Evolutionary conservation across 2,797 vertebrate genomes (phyloP), one percentile per base, ranked within the genome.

Genomic region (Thamnophis elegans): DNA sequence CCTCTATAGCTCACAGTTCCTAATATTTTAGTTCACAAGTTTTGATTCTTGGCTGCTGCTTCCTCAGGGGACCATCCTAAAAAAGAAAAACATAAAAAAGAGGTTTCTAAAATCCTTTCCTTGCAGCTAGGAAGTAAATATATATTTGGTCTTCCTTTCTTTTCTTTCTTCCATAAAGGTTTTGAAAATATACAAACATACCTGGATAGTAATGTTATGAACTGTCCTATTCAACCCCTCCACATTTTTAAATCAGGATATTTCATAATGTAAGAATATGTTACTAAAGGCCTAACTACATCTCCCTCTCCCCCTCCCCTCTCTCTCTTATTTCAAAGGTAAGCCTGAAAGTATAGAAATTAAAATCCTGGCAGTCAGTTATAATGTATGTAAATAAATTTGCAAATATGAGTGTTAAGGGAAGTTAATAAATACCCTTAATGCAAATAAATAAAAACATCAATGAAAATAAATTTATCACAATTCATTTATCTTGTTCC

Each of bases 21-120:
- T 89, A 85, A 42, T 59, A 5, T 32, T 92, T 91, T 28, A 10
- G 36, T 51, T 36, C 14, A 87, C 20, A 94, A 26, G 89, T 94
- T 92, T 5, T 87, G 88, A 0, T 90, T 94, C 91, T 65, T 88
- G 1, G 42, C 42, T 94, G 18, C 1, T 85, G 47, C 16, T 36
- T 5, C 62, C 92, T 92, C 2, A 59, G 28, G 16, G 90, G 6
- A 89, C 10, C 47, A 93, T 85, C 90, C 58, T 53, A 85, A 87
- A 47, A 86, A 85, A 60, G 9, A 1, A 26, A 28, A 53, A 85
- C 47, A 51, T 6, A 13, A n/a, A 13, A 53, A 85, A 86, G 26
- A 51, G 47, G 1, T 51, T 53, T 51, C 26, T 54, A 13, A 54
- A 86, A 51, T 86, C 25, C 12, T 51, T 51, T 86, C 51, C 47